Evolutionary conservation across 2,888 invertebrate species (phyloP).

Genomic region (Mermis nigrescens): DNA sequence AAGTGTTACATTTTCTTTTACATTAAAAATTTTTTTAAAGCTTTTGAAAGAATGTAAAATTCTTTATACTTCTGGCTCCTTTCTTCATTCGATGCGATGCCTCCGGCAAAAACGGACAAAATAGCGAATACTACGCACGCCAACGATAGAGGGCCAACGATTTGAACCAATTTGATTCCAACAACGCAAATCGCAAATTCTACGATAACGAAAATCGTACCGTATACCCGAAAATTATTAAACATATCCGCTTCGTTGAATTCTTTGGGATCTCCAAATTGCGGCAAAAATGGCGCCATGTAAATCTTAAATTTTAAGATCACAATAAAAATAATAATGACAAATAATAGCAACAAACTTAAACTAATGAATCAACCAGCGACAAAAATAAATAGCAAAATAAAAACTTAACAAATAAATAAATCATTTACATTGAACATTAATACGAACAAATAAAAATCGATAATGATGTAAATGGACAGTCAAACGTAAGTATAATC

Average conservation of each 20-base stretch:
- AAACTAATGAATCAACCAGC: too few species aligned
- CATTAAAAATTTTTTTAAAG: too few species aligned
- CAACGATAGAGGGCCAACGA: slow-evolving; percentile 86
- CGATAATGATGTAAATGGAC: too few species aligned
- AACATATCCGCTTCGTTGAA: slow-evolving; percentile 45
- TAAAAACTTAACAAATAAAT: too few species aligned
- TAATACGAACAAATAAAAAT: too few species aligned
- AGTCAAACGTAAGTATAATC: too few species aligned
- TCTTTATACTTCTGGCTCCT: slow-evolving; percentile 43
- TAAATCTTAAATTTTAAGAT: slow-evolving; percentile 50
- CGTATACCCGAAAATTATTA: slow-evolving; percentile 94
- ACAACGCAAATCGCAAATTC: slow-evolving; percentile 70
- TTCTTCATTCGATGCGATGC: slow-evolving; percentile 68
- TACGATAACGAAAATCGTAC: slow-evolving; percentile 62
- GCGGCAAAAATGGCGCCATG: slow-evolving; percentile 69
- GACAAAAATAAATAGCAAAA: too few species aligned
- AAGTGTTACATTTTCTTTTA: too few species aligned
- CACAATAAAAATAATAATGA: neutral
- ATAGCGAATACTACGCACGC: slow-evolving; percentile 90
- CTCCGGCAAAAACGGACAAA: slow-evolving; percentile 79
- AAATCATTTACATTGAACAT: too few species aligned
- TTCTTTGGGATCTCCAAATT: slow-evolving; percentile 42
- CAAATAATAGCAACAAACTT: slow-evolving; percentile 19
- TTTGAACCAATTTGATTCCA: slow-evolving; percentile 95
- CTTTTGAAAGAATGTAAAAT: neutral